Base-by-base conservation (phyloP, 2,113 vertebrate species). In the Cinclus cinclus region DNA sequence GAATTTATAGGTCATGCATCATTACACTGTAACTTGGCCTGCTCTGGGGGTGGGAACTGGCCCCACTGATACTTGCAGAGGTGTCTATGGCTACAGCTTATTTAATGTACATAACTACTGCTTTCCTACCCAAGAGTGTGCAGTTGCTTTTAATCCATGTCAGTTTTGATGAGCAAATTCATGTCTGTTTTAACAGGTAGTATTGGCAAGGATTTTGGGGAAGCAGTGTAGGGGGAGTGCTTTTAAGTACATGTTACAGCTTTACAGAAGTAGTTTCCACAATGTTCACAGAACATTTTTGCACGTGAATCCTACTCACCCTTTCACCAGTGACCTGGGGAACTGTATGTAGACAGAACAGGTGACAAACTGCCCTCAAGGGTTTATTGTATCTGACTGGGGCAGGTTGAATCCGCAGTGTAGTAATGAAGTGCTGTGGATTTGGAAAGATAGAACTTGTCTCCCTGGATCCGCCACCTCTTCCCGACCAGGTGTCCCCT, bases 361-460 rank as follows among this genome's bases (percentile, higher is more conserved):
- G 56, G 33, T 65, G 52, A 46, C 55, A 77, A 73, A 63, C 31
- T 0, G 0, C 11, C 53, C 74, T 46, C 1, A 7, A 41, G 30
- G 20, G 60, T 63, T 80, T 55, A 35, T n/a, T 77, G 37, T 23
- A 15, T 59, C 58, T 47, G 33, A 2, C 47, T 35, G 67, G 31
- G 47, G 20, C 14, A 94, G 64, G 63, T 21, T 83, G 63, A 88
- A 59, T 59, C 52, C 4, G 0, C 37, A 77, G 59, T 3, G 20
- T 35, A 44, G 25, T 69, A 60, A 55, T 7, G 6, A 13, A 56
- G 3, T 0, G 0, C 3, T 41, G 56, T 42, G 41, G 52, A 12
- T 90, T 41, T 75, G 71, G 59, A 44, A 77, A 59, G 67, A 44
- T 8, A 55, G 37, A 64, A 25, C 15, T 37, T 58, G 11, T 83